Conservation (phyloP, 1,140 invertebrate genomes). For the Drosophila tropicalis region DNA sequence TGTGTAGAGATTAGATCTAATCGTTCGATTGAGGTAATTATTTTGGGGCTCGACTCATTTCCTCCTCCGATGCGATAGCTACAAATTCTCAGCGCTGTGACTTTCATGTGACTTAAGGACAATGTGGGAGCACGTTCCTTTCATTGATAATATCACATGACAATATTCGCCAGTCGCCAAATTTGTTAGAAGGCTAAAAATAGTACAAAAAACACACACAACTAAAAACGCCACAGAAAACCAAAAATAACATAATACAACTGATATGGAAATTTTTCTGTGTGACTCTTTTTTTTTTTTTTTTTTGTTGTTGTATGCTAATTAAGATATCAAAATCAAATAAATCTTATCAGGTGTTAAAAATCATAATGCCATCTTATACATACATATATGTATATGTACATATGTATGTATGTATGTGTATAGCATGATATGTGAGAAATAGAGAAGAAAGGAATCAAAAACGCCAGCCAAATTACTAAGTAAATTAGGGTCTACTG, state of each 20-base stretch:
- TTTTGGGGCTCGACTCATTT: slow-evolving; percentile 70
- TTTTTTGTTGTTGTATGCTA: slow-evolving; percentile 51
- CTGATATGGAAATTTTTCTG: slow-evolving; percentile 65
- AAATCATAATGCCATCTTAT: slow-evolving; percentile 59
- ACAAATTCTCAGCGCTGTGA: not conserved
- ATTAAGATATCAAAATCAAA: slow-evolving; percentile 68
- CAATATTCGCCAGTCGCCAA: not conserved
- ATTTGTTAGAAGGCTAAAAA: not conserved
- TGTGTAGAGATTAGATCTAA: slow-evolving; percentile 25
- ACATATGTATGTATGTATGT: slow-evolving; percentile 15
- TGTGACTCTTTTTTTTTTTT: slow-evolving; percentile 27
- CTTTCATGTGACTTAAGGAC: slow-evolving; percentile 6
- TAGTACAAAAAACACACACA: slow-evolving; percentile 7
- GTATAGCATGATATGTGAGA: slow-evolving; percentile 30
- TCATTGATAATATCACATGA: not conserved
- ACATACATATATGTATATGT: slow-evolving; percentile 27
- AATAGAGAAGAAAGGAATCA: slow-evolving; percentile 26
- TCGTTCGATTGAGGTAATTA: slow-evolving; percentile 37
- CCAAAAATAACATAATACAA: slow-evolving; percentile 38
- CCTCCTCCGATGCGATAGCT: slow-evolving; percentile 31
- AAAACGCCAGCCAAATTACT: slow-evolving; percentile 20
- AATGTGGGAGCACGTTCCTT: not conserved
- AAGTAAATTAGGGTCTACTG: slow-evolving; percentile 11
- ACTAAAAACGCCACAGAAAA: slow-evolving; percentile 10
- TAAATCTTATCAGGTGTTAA: slow-evolving; percentile 78